phyloP scores from a whole-genome alignment of 2,113 vertebrate genomes.

The Australoheros scitulus region DNA sequence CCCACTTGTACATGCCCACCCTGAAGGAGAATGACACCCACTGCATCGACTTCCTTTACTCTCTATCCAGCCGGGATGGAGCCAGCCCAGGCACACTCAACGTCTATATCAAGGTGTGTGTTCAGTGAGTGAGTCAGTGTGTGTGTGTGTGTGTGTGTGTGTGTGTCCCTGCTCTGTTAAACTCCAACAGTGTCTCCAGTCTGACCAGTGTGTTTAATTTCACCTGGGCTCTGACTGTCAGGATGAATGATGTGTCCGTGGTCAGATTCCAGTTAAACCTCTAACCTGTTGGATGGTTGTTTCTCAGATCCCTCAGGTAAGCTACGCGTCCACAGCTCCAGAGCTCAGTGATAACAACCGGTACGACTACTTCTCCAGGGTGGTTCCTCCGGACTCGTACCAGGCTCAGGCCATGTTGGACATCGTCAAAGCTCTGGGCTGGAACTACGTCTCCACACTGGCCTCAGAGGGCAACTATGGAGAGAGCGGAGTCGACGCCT shows the following conservation, averaged over 20 bases:
- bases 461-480: conserved; percentile 92
- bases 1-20: conserved; percentile 91
- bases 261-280: neutral
- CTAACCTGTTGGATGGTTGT: neutral
- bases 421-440: conserved; percentile 88
- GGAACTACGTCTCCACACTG: conserved; percentile 92
- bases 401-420: conserved; percentile 95
- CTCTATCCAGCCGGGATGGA: conserved; percentile 89
- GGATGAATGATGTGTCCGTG: neutral
- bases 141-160: neutral
- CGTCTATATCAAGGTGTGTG: conserved; percentile 88
- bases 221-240: neutral
- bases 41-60: conserved; percentile 98
- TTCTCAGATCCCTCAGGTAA: conserved; percentile 89
- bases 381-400: conserved; percentile 91
- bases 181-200: neutral
- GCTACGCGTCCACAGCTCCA: conserved; percentile 90
- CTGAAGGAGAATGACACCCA: conserved; percentile 97
- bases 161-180: neutral
- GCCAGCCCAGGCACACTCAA: conserved; percentile 92
- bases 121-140: neutral
- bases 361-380: conserved; percentile 91
- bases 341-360: conserved; percentile 91
- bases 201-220: neutral
- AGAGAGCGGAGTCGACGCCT: conserved; percentile 90